Base-by-base conservation (phyloP, 1,140 invertebrate species). In the Zophobas morio region DNA sequence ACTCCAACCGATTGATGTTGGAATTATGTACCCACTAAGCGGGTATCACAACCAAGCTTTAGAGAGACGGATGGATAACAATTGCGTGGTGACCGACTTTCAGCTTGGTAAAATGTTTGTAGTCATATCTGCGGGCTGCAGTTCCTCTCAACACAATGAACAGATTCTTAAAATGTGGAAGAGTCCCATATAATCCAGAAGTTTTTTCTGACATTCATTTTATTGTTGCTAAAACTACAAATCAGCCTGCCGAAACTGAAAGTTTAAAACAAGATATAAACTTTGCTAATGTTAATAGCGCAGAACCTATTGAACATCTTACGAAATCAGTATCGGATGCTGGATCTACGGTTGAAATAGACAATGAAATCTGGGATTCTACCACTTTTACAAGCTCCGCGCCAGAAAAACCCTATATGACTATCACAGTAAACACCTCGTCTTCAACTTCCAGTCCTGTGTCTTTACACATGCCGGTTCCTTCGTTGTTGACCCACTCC, bases 1-100 rank as follows among this genome's bases (percentile, higher is more conserved):
- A n/a, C 37, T 86, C 8, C 84, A 86, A 74, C 85, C 85, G 32
- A 66, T 85, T 4, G 85, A 86, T 70, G 70, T 80, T 1, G 78
- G 73, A 53, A 79, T 87, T 60, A 86, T 86, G 77, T 75, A 75
- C 5, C 81, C 84, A 47, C 40, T 86, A 40, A 75, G 33, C 70
- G 8, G 32, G 42, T 75, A 71, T 70, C 35, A 75, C 33, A n/a
- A 39, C 6, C 34, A 75, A 75, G 35, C 34, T 3, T 47, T 47
- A 36, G 72, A 74, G 33, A 57, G 4, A n/a, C 20, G 51, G 35
- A 3, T 47, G 2, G 6, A 2, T 42, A 40, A 71, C 3, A 46
- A 76, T 42, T 81, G 82, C 60, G 47, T 80, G 6, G 78, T 87
- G 32, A 81, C 83, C 35, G 36, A 78, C 5, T 81, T 79, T 73